phyloP scores from a whole-genome alignment of 1,140 invertebrate species.

The Lordiphosa mommai region DNA sequence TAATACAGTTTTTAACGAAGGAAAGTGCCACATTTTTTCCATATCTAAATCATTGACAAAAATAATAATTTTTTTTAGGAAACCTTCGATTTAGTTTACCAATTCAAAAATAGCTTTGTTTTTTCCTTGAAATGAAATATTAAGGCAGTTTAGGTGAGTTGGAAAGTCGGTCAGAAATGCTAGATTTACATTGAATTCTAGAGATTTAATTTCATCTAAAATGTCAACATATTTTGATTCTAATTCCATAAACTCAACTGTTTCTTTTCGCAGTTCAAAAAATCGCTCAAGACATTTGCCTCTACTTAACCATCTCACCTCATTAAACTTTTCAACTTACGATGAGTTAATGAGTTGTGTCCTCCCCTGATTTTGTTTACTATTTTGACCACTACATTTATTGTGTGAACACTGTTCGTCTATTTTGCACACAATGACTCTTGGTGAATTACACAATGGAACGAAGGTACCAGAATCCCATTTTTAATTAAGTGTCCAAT shows the following conservation, averaged over 20 bases:
- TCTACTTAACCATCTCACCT: background rate
- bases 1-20: no score
- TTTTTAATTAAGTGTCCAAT: constrained; percentile 1
- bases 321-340: background rate
- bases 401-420: background rate
- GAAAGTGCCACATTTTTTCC: no score
- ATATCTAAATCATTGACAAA: no score
- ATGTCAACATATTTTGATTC: background rate
- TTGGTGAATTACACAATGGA: constrained; percentile 2
- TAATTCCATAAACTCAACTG: background rate
- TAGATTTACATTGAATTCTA: background rate
- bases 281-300: constrained; percentile 2
- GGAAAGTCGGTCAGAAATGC: background rate
- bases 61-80: no score
- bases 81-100: background rate
- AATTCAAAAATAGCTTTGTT: constrained; percentile 1
- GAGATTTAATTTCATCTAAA: background rate
- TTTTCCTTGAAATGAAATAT: background rate
- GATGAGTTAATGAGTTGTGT: background rate
- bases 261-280: background rate
- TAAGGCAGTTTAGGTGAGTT: background rate
- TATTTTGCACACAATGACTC: background rate
- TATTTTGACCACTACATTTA: no score
- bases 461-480: background rate
- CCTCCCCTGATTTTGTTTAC: no score